phyloP scores from a whole-genome alignment of 2,113 vertebrate species.

The Arvicanthis niloticus region DNA sequence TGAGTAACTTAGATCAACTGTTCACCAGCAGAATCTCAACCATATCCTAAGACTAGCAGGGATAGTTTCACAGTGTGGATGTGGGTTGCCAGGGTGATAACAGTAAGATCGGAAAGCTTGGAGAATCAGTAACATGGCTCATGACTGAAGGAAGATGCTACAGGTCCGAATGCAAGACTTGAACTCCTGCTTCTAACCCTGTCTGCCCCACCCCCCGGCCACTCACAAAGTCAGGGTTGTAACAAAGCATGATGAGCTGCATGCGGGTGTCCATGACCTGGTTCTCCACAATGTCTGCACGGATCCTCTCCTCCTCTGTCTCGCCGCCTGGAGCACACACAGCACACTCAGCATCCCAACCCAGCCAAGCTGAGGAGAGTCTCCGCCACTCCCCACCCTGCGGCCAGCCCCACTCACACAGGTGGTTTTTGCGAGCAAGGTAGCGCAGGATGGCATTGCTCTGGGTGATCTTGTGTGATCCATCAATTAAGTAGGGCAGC shows the following conservation, averaged over 20 bases:
- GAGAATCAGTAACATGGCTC: background rate
- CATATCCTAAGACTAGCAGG: background rate
- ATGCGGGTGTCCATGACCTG: background rate
- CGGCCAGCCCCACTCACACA: constrained; percentile 87
- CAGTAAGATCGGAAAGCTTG: background rate
- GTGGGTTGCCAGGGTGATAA: background rate
- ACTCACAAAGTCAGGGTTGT: background rate
- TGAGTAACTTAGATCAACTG: background rate
- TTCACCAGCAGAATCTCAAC: background rate
- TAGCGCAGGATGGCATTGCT: constrained; percentile 94
- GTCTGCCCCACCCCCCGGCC: too few species aligned
- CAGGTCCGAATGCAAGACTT: too few species aligned
- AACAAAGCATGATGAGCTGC: background rate
- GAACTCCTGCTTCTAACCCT: background rate
- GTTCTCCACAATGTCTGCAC: background rate
- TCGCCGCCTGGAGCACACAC: background rate
- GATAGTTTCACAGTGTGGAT: background rate
- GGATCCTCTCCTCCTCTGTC: background rate
- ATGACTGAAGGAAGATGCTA: background rate
- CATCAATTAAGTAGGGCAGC: constrained; percentile 92
- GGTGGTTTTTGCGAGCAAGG: constrained; percentile 90
- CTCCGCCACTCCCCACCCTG: too few species aligned
- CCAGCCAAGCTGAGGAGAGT: background rate
- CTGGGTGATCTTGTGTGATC: constrained; percentile 89
- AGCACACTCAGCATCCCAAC: background rate